Evolutionary conservation across 2,888 invertebrate genomes (phyloP).

Genomic region (Blera fallax): DNA sequence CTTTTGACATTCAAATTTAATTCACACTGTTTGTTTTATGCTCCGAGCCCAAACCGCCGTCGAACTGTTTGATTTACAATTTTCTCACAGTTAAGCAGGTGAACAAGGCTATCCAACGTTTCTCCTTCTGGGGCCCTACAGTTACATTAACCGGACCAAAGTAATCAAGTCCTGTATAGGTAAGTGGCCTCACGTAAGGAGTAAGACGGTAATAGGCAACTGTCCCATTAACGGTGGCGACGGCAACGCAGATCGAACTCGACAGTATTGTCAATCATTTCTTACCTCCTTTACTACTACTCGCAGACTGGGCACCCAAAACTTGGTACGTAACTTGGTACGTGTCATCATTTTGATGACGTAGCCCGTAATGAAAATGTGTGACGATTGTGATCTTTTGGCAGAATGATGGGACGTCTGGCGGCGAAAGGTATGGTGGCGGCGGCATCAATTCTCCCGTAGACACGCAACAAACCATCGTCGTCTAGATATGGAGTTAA

Average conservation of each 20-base stretch:
- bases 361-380: neutral
- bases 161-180: conserved; percentile 57
- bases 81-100: conserved; percentile 41
- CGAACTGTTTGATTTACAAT: no score
- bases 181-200: conserved; percentile 51
- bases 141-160: conserved; percentile 43
- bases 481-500: neutral
- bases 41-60: no score
- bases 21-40: no score
- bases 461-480: no score
- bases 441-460: no score
- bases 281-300: conserved; percentile 14
- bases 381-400: no score
- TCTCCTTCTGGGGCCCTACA: no score
- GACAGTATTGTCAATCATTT: conserved; percentile 13
- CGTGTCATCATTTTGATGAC: conserved; percentile 38
- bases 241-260: neutral
- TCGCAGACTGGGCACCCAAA: no score
- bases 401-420: no score
- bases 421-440: no score
- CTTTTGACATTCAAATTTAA: no score
- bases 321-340: no score
- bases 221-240: conserved; percentile 58
- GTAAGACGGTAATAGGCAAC: conserved; percentile 36
- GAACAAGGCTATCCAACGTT: conserved; percentile 41